Percentiles rank a stretch among this genome's conserved stretches.
Conservation (phyloP, 92 coral and sea anemone genomes). For the Paramuricea clavata region DNA sequence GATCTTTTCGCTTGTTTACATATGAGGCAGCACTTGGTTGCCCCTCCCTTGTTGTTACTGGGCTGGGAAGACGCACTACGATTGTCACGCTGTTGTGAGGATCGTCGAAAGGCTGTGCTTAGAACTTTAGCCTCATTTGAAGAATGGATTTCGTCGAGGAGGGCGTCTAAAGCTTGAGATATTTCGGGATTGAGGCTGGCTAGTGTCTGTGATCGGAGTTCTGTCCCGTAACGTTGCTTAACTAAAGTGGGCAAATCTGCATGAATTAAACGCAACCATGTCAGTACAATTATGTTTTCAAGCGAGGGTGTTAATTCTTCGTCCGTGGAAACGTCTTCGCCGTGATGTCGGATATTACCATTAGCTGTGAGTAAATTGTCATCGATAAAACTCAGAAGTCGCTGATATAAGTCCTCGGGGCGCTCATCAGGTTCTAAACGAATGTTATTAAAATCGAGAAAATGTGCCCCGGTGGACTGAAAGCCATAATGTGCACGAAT, state of each 20-base stretch:
- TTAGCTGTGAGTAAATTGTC: slow-evolving; percentile 1
- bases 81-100: too few relatives aligned
- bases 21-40: slow-evolving; percentile 51
- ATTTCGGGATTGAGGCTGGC: slow-evolving; percentile 17
- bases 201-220: slow-evolving; percentile 2
- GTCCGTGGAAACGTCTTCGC: not conserved
- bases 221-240: slow-evolving; percentile 49
- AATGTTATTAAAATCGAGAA: too few relatives aligned
- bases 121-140: slow-evolving; percentile 29
- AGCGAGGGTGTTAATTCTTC: slow-evolving; percentile 22
- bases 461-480: not conserved
- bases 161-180: slow-evolving; percentile 8
- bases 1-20: slow-evolving; percentile 62
- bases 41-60: too few relatives aligned
- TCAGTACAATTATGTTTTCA: slow-evolving; percentile 21
- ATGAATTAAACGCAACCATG: not conserved
- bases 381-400: not conserved
- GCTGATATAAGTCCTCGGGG: not conserved
- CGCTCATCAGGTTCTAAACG: not conserved
- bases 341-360: slow-evolving; percentile 13
- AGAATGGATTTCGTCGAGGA: slow-evolving; percentile 24
- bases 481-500: slow-evolving; percentile 7
- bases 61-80: too few relatives aligned
- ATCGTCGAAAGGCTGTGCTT: not conserved
- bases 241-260: not conserved